These are phyloP conservation scores for Nycticorax nycticorax DNA, from an alignment of 2,113 vertebrate species.

Conservation along the genomic window DNA sequence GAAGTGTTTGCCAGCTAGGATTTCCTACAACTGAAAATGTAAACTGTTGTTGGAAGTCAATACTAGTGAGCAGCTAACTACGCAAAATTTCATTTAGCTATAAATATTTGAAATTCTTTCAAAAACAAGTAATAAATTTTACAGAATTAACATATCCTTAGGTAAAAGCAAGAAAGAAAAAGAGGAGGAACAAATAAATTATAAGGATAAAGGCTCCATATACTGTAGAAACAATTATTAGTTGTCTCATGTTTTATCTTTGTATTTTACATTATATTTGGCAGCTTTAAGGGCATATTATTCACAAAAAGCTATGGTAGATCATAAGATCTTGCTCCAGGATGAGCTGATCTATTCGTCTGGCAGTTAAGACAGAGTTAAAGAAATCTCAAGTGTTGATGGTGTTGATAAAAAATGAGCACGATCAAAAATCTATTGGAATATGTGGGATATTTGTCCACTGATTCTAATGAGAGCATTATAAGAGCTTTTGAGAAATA, in stretches of 20 bases:
- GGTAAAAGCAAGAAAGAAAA: not conserved
- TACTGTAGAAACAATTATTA: not conserved
- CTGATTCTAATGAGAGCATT: not conserved
- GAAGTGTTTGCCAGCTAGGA: not conserved
- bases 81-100: not conserved
- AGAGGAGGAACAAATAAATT: not conserved
- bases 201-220: not conserved
- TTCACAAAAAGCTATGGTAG: not conserved
- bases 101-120: not conserved
- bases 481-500: not conserved
- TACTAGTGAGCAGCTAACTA: not conserved
- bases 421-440: not conserved
- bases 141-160: constrained; percentile 2
- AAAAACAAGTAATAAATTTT: not conserved
- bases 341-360: not conserved
- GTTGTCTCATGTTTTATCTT: not conserved
- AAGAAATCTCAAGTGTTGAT: not conserved
- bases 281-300: not conserved
- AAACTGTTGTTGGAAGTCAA: not conserved
- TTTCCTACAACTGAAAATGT: not conserved
- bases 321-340: not conserved
- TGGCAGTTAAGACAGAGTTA: not conserved
- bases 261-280: not conserved
- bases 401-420: not conserved
- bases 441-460: not conserved